Evolutionary conservation across 2,888 invertebrate species (phyloP), one percentile per base, ranked within the genome.

Genomic region (Spilarctia lutea): DNA sequence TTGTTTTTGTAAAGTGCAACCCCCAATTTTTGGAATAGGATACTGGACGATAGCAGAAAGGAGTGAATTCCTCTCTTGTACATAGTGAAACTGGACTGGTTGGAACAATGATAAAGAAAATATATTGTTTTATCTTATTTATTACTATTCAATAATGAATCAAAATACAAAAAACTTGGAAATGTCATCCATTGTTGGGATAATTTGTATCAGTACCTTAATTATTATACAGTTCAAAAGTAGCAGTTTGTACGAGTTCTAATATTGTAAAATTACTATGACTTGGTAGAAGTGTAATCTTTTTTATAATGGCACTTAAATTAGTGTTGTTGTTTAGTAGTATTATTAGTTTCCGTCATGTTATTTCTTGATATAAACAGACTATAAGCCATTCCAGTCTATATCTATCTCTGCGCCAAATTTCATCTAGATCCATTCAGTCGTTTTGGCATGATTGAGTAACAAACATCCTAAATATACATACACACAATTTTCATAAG

Each of bases 1-100:
- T 70, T 65, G 75, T 77, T 63, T 71, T 80, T 77, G 77, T 68
- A 71, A 72, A 74, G 63, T n/a, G 75, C 16, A 60, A 20, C 35
- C 27, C 56, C 48, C 4, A 1, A 33, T 27, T 45, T 16, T 45
- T 16, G 13, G 45, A 42, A 42, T 42, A 42, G 45, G 45, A 20
- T 48, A 20, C 48, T 18, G 48, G 48, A 48, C 13, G 39, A 27
- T 45, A 39, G 11, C 39, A 6, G 11, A 11, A 39, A 39, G 11
- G 39, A 0, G 33, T 11, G 48, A 35, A 27, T n/a, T 18, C 16
- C 24, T 11, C 39, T 35, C 7, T 16, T 27, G 10, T 45, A 45
- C 52, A 52, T 52, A n/a, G n/a, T n/a, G n/a, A n/a, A n/a, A n/a
- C n/a, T n/a, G n/a, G n/a, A n/a, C n/a, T n/a, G 27, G 60, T 30